These are phyloP conservation scores for Patiria pectinifera DNA, from an alignment of 53 echinoderm and acorn worm species.

Conservation along the genomic window DNA sequence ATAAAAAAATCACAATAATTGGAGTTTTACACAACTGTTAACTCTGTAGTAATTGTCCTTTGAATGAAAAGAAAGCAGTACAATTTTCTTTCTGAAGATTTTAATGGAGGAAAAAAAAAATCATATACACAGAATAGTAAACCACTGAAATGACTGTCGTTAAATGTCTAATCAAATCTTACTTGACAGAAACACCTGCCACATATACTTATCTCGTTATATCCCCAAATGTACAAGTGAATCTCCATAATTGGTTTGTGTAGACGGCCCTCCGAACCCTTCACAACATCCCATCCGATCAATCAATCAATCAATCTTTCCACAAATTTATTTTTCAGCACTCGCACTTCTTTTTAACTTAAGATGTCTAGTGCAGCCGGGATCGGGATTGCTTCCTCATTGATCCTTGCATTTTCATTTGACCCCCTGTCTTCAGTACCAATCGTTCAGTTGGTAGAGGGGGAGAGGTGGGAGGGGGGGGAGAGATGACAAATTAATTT, in stretches of 20 bases:
- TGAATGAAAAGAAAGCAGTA: too few species aligned
- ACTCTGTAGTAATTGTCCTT: too few species aligned
- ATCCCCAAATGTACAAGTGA: neutral
- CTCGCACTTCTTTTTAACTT: neutral
- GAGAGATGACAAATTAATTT: slow-evolving; percentile 8
- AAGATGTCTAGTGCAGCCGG: neutral
- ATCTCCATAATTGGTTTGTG: neutral
- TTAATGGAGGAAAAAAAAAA: too few species aligned
- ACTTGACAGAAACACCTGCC: neutral
- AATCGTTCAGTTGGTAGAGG: neutral
- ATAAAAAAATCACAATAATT: too few species aligned
- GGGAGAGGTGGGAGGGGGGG: neutral
- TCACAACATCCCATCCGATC: neutral
- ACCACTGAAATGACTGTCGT: neutral
- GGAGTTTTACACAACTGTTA: too few species aligned
- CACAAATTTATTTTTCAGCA: neutral
- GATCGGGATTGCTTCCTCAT: neutral
- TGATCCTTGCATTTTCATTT: neutral
- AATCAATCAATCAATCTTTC: neutral
- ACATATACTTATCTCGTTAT: neutral
- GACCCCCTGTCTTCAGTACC: neutral
- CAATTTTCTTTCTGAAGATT: too few species aligned
- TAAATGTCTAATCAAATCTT: neutral
- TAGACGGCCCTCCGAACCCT: neutral
- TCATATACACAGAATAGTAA: neutral